Evolutionary conservation across 2,113 vertebrate species (phyloP).

Genomic region (Leptobrachium leishanense): DNA sequence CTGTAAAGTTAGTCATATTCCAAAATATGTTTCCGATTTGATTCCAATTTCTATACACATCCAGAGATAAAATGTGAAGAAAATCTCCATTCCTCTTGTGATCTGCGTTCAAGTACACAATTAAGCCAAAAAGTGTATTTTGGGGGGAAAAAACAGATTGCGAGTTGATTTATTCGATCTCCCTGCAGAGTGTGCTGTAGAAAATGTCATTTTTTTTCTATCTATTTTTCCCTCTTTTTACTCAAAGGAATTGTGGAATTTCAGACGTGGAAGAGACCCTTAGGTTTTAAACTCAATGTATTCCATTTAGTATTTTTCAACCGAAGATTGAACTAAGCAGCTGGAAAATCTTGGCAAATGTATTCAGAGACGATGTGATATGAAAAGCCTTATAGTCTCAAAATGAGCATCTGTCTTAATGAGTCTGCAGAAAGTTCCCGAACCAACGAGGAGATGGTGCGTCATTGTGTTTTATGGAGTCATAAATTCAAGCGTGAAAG

Average conservation of each 20-base stretch:
- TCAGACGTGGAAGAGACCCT: slow-evolving; percentile 25
- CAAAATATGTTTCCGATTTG: neutral
- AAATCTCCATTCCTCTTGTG: slow-evolving; percentile 8
- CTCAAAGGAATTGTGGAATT: fast-evolving
- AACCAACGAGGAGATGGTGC: slow-evolving; percentile 15
- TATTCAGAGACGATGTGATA: neutral
- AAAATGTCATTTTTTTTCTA: neutral
- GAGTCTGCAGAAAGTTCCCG: slow-evolving; percentile 23
- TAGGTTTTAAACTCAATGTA: slow-evolving; percentile 6
- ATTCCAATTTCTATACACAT: neutral
- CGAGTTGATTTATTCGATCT: slow-evolving; percentile 27
- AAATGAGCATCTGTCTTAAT: slow-evolving; percentile 31
- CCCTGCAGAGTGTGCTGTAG: neutral
- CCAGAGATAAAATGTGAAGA: neutral
- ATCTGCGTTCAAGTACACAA: slow-evolving; percentile 3
- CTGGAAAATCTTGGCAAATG: neutral
- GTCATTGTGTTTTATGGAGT: slow-evolving; percentile 27
- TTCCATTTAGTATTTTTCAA: slow-evolving; percentile 2
- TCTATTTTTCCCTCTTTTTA: neutral
- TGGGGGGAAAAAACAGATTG: slow-evolving; percentile 30
- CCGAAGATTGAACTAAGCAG: neutral
- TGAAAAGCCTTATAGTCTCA: slow-evolving; percentile 1
- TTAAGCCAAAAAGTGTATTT: slow-evolving; percentile 25
- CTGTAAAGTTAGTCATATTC: neutral
- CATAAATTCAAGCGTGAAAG: slow-evolving; percentile 4